Percentiles rank a stretch among this genome's conserved stretches.
Conservation (phyloP, 1,140 invertebrate species). For the Panulirus ornatus region DNA sequence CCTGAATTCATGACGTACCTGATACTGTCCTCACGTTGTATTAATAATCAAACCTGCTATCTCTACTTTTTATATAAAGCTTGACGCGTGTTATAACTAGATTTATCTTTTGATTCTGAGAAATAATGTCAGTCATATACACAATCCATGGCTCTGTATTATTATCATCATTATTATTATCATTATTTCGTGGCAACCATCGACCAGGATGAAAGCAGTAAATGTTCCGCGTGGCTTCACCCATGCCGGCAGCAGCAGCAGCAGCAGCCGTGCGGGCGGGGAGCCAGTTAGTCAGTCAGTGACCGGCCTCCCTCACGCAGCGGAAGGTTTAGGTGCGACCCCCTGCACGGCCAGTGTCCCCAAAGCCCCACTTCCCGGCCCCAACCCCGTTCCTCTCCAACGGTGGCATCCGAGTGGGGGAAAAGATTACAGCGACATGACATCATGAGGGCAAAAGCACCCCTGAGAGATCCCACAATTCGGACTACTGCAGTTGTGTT, state of each 20-base stretch:
- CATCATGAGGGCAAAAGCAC: background rate
- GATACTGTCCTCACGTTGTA: too few relatives aligned
- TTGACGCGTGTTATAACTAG: too few relatives aligned
- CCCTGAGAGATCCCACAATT: too few relatives aligned
- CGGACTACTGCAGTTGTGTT: too few relatives aligned
- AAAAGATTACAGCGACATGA: background rate
- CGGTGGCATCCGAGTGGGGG: background rate
- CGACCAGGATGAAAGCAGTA: too few relatives aligned
- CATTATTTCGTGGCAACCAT: background rate
- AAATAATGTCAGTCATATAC: background rate
- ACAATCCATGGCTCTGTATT: background rate
- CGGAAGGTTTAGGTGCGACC: background rate
- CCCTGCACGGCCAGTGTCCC: background rate
- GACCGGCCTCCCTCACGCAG: background rate
- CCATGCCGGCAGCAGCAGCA: background rate
- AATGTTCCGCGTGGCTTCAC: too few relatives aligned
- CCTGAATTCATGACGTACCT: too few relatives aligned
- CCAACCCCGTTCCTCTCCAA: background rate
- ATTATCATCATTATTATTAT: background rate
- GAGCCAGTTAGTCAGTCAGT: constrained; percentile 10
- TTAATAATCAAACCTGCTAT: too few relatives aligned
- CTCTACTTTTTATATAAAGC: too few relatives aligned
- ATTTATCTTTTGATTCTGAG: too few relatives aligned
- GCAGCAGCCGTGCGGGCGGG: background rate
- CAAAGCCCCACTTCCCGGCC: too few relatives aligned